phyloP scores from a whole-genome alignment of 2,797 vertebrate genomes.

The Megaceryle alcyon region DNA sequence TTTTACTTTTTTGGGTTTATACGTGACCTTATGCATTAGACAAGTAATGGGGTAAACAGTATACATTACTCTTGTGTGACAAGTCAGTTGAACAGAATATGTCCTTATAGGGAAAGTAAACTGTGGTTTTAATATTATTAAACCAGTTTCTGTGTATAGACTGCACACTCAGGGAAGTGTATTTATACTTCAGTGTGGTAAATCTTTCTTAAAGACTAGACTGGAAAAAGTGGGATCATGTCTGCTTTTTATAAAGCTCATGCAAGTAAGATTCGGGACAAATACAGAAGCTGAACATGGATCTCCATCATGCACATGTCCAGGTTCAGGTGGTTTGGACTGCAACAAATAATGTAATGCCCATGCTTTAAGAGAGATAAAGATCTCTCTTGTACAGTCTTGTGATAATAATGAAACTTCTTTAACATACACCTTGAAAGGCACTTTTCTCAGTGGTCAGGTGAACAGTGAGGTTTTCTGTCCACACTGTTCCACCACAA shows the following conservation, averaged over 20 bases:
- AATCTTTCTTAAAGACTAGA: slow-evolving; percentile 33
- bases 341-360: not conserved
- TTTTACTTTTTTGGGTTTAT: not conserved
- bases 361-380: not conserved
- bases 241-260: not conserved
- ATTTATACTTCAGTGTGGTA: slow-evolving; percentile 28
- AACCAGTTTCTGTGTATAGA: slow-evolving; percentile 12
- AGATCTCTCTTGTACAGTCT: not conserved
- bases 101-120: slow-evolving; percentile 29
- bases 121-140: not conserved
- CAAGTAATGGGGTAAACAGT: slow-evolving; percentile 12
- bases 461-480: not conserved
- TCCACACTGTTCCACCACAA: not conserved
- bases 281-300: not conserved
- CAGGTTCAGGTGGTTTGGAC: not conserved
- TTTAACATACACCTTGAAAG: not conserved
- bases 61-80: not conserved
- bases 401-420: not conserved
- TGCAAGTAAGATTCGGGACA: not conserved
- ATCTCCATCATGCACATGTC: not conserved
- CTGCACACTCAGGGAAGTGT: not conserved
- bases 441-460: not conserved
- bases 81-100: not conserved
- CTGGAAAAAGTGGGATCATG: not conserved
- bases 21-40: not conserved